These are phyloP conservation scores for Perdita meconis DNA, from an alignment of 2,888 invertebrate genomes.

Conservation along the genomic window DNA sequence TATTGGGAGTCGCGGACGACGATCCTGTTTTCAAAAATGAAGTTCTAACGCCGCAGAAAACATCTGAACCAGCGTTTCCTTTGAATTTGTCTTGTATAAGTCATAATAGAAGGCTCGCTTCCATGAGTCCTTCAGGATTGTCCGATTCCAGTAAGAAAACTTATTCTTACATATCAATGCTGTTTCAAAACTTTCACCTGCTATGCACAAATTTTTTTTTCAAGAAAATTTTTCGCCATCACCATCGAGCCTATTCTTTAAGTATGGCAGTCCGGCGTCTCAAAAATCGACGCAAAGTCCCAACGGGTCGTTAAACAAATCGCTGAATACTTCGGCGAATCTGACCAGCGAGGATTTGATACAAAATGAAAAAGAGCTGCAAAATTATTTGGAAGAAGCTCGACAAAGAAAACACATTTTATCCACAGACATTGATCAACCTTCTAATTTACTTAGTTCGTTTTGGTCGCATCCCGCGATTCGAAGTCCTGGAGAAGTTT, in stretches of 20 bases:
- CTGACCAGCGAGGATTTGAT: conserved; percentile 79
- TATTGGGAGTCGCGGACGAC: conserved; percentile 85
- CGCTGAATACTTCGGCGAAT: conserved; percentile 75
- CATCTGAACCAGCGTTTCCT: conserved; percentile 68
- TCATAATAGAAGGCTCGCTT: conserved; percentile 74
- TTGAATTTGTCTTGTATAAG: conserved; percentile 78
- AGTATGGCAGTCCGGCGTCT: conserved; percentile 72
- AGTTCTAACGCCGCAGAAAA: conserved; percentile 57
- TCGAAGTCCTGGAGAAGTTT: conserved; percentile 85
- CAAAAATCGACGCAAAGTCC: conserved; percentile 73
- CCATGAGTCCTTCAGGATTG: conserved; percentile 74
- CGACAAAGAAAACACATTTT: conserved; percentile 76
- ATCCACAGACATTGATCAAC: conserved; percentile 82
- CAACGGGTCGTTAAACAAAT: conserved; percentile 76
- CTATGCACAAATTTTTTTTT: conserved; percentile 33
- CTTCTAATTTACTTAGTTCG: conserved; percentile 85
- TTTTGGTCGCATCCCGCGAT: conserved; percentile 86
- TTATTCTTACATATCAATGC: not conserved
- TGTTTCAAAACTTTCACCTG: conserved; percentile 1
- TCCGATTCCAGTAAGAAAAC: conserved; percentile 74
- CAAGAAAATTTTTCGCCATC: conserved; percentile 76
- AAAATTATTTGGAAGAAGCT: conserved; percentile 79
- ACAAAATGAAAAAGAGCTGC: conserved; percentile 77
- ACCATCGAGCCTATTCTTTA: conserved; percentile 73
- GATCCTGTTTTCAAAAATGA: conserved; percentile 78